Conservation (phyloP, 2,888 invertebrate genomes). For the Xiphydria camelus region DNA sequence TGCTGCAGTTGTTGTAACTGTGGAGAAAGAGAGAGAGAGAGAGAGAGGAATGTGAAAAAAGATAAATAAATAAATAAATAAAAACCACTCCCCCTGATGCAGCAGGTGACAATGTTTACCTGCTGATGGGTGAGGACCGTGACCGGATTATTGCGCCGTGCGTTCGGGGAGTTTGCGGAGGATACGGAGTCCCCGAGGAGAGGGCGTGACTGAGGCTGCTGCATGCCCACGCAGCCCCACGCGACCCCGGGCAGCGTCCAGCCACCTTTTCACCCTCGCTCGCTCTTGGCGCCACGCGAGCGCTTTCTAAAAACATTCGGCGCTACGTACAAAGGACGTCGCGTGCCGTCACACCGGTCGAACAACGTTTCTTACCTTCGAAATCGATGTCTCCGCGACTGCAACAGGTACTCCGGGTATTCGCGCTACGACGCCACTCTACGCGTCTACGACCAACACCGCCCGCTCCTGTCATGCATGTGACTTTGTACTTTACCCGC, state of each 20-base stretch:
- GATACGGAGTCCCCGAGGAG: constrained; percentile 59
- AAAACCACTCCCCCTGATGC: too few species aligned
- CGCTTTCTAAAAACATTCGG: too few species aligned
- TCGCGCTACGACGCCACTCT: constrained; percentile 58
- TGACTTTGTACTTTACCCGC: constrained; percentile 46
- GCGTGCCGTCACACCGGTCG: too few species aligned
- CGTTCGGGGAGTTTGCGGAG: constrained; percentile 57
- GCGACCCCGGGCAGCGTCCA: constrained; percentile 55
- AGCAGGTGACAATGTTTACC: too few species aligned
- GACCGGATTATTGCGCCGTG: constrained; percentile 54
- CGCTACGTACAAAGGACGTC: too few species aligned
- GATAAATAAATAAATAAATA: too few species aligned
- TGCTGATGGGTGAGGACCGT: constrained; percentile 56
- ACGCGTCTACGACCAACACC: constrained; percentile 57
- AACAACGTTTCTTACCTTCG: constrained; percentile 12
- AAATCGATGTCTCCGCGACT: constrained; percentile 13
- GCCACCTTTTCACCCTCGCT: constrained; percentile 51
- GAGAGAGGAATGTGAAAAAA: background rate
- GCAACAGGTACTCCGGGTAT: constrained; percentile 26
- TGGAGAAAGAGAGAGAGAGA: background rate
- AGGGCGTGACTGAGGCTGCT: constrained; percentile 59
- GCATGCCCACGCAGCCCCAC: constrained; percentile 59
- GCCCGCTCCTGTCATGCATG: constrained; percentile 58
- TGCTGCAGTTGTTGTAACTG: constrained; percentile 55
- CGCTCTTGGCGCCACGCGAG: too few species aligned